Base-by-base conservation (phyloP, 2,888 invertebrate species). In the Cataglyphis altisquamis region DNA sequence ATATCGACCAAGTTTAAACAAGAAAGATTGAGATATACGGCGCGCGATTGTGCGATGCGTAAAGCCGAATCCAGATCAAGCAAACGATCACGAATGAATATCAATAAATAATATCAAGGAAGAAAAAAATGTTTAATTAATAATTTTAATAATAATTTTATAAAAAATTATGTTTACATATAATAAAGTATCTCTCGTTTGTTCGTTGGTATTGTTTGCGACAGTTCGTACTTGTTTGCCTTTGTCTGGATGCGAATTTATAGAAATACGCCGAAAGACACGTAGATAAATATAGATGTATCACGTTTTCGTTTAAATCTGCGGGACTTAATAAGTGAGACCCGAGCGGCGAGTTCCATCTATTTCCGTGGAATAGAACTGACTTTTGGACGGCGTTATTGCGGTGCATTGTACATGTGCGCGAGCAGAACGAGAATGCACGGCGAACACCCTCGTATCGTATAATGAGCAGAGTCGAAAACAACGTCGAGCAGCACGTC, bases 371-470 rank as follows among this genome's bases (percentile, higher is more conserved):
- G 55, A 77, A 66, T 55, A 66, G 67, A 57, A 21, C 66, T 57
- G 77, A 77, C 77, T 77, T 67, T 77, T 41, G 67, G 77, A 66
- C 67, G 57, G 57, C 57, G 77, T 77, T 77, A 77, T 77, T 77
- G 55, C 77, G 67, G 67, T 3, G 57, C 67, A 67, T 77, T 77
- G 77, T 77, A 67, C 77, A 77, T 77, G 77, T 66, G 77, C 77
- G 67, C 55, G 67, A 57, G 29, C 29, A 77, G 67, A 77, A 77
- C 67, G 77, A 67, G 77, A 77, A 67, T 77, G 66, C 66, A 77
- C 21, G 67, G 77, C 77, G 57, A 57, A 57, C 57, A 67, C 55
- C 67, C 77, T 67, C 77, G 77, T 77, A 77, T 67, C 66, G 77
- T 67, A 77, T 67, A 77, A 77, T 77, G 67, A 77, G 75, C 66